Evolutionary conservation across 2,888 invertebrate genomes (phyloP).

Genomic region (Aricia artaxerxes): DNA sequence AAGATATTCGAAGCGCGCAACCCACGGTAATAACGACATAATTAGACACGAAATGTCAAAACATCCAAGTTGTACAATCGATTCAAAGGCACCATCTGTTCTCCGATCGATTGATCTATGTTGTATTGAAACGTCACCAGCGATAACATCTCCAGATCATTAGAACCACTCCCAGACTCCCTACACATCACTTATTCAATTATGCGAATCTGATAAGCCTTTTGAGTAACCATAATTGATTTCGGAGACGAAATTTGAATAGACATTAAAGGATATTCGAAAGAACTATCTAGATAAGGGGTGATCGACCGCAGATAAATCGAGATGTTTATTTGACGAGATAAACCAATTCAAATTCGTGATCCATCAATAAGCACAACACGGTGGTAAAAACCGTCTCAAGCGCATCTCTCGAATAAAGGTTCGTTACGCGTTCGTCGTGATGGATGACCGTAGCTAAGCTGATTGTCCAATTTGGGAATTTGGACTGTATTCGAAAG

Average conservation of each 20-base stretch:
- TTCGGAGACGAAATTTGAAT: conserved; percentile 51
- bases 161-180: conserved; percentile 57
- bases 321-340: conserved; percentile 52
- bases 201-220: conserved; percentile 72
- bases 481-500: conserved; percentile 44
- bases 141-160: conserved; percentile 73
- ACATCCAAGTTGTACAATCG: conserved; percentile 27
- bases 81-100: conserved; percentile 36
- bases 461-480: conserved; percentile 46
- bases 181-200: conserved; percentile 71
- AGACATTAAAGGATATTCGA: conserved; percentile 43
- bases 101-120: conserved; percentile 61
- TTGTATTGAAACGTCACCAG: conserved; percentile 76
- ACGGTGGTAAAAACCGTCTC: conserved; percentile 65
- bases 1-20: neutral
- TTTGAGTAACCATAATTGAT: conserved; percentile 59
- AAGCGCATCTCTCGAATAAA: conserved; percentile 66
- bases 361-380: conserved; percentile 59
- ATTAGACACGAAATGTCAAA: conserved; percentile 20
- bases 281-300: conserved; percentile 42
- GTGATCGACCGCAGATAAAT: conserved; percentile 43
- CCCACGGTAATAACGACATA: neutral
- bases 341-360: conserved; percentile 61
- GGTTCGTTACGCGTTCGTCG: conserved; percentile 74
- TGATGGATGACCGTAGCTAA: conserved; percentile 76